phyloP scores from a whole-genome alignment of 2,888 invertebrate species.

The Trachelus tabidus region DNA sequence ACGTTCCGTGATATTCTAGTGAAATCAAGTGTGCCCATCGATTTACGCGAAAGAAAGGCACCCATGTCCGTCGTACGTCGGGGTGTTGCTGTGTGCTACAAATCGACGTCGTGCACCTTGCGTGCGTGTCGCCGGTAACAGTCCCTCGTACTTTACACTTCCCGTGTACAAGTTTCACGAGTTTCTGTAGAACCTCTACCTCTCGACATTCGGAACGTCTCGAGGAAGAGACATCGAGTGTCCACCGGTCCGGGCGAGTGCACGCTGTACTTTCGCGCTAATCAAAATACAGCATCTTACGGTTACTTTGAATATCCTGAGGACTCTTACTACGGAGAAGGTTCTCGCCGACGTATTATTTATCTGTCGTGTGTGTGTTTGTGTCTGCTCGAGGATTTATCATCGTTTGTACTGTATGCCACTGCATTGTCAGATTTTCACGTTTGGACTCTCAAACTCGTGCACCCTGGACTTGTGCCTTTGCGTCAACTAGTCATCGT shows the following conservation, averaged over 20 bases:
- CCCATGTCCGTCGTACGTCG: slow-evolving; percentile 38
- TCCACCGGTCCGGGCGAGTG: neutral
- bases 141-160: slow-evolving; percentile 15
- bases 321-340: neutral
- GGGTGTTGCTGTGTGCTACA: slow-evolving; percentile 48
- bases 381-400: neutral
- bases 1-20: slow-evolving; percentile 26
- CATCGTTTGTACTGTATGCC: neutral
- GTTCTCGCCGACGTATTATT: neutral
- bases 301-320: neutral
- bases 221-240: neutral
- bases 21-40: slow-evolving; percentile 56
- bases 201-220: neutral
- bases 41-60: slow-evolving; percentile 47
- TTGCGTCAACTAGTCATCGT: neutral
- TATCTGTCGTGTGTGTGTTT: neutral
- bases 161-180: slow-evolving; percentile 4
- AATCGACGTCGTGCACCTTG: slow-evolving; percentile 21
- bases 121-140: slow-evolving; percentile 46
- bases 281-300: slow-evolving; percentile 1
- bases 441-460: neutral
- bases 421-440: neutral
- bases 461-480: neutral
- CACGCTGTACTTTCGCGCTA: slow-evolving; percentile 3
- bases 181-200: neutral